Evolutionary conservation across 1,140 invertebrate genomes (phyloP).

Genomic region (Drosophila paulistorum): DNA sequence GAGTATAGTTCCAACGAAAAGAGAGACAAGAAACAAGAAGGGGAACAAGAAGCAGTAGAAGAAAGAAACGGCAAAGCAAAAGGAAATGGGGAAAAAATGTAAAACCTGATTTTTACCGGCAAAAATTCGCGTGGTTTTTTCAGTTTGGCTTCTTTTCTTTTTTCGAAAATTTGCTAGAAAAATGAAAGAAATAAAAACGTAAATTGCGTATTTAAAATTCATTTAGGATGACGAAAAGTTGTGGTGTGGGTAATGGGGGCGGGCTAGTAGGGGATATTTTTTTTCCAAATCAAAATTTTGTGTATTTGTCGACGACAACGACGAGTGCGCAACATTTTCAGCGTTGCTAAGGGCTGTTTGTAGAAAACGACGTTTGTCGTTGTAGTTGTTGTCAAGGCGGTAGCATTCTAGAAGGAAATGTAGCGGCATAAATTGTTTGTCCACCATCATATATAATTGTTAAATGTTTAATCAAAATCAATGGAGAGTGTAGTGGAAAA

Average conservation of each 20-base stretch:
- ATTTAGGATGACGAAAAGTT: slow-evolving; percentile 38
- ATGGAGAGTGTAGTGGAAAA: slow-evolving; percentile 32
- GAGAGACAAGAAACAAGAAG: slow-evolving; percentile 54
- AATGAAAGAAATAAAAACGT: slow-evolving; percentile 43
- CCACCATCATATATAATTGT: slow-evolving; percentile 50
- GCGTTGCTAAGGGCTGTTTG: slow-evolving; percentile 78
- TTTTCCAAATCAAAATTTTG: slow-evolving; percentile 69
- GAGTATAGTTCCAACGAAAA: slow-evolving; percentile 77
- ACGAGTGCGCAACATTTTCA: slow-evolving; percentile 59
- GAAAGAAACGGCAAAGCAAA: slow-evolving; percentile 45
- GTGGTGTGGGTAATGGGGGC: slow-evolving; percentile 10
- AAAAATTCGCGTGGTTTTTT: slow-evolving; percentile 79
- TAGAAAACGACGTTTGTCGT: slow-evolving; percentile 36
- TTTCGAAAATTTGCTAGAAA: slow-evolving; percentile 25
- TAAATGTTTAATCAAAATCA: slow-evolving; percentile 54
- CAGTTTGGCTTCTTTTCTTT: slow-evolving; percentile 26
- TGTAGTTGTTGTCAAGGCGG: slow-evolving; percentile 55
- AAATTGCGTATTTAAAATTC: slow-evolving; percentile 69
- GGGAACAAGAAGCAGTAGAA: slow-evolving; percentile 39
- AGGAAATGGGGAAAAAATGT: slow-evolving; percentile 58
- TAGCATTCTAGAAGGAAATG: slow-evolving; percentile 49
- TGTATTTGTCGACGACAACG: slow-evolving; percentile 65
- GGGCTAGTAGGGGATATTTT: slow-evolving; percentile 28
- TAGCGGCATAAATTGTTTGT: slow-evolving; percentile 38
- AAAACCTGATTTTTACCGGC: slow-evolving; percentile 82